These are phyloP conservation scores for Chymomyza amoena DNA, from an alignment of 2,888 invertebrate species.

Conservation along the genomic window DNA sequence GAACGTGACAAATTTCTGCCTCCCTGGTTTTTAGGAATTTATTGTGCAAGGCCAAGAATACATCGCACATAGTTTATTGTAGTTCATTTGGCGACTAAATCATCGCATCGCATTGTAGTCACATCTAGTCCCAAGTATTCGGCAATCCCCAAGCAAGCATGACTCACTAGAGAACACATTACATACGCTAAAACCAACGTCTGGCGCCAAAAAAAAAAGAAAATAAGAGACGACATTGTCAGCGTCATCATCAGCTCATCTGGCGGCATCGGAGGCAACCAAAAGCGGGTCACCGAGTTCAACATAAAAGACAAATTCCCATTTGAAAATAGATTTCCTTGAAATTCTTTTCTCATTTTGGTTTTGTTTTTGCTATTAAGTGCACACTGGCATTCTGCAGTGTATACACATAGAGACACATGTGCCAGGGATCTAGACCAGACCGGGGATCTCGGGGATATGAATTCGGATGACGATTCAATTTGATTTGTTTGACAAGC, in stretches of 20 bases:
- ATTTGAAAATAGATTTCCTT: slow-evolving; percentile 41
- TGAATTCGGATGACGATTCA: not conserved
- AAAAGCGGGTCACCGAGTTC: slow-evolving; percentile 26
- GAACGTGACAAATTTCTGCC: not conserved
- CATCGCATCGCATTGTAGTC: not conserved
- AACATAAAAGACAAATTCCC: slow-evolving; percentile 29
- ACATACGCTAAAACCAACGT: not conserved
- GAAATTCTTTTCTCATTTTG: slow-evolving; percentile 30
- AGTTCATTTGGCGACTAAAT: not conserved
- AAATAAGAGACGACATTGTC: not conserved
- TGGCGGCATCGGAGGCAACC: not conserved
- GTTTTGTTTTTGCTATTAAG: not conserved
- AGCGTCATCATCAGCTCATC: not conserved
- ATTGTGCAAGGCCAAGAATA: not conserved
- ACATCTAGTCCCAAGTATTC: not conserved
- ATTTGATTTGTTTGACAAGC: not conserved
- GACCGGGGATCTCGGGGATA: not conserved
- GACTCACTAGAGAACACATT: not conserved
- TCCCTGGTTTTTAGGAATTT: not conserved
- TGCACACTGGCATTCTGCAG: not conserved
- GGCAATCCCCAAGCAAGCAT: not conserved
- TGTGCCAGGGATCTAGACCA: not conserved
- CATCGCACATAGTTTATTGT: not conserved
- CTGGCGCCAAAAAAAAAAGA: not conserved
- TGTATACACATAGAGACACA: not conserved